Base-by-base conservation (phyloP, 1,140 invertebrate genomes). In the Drosophila dunni region DNA sequence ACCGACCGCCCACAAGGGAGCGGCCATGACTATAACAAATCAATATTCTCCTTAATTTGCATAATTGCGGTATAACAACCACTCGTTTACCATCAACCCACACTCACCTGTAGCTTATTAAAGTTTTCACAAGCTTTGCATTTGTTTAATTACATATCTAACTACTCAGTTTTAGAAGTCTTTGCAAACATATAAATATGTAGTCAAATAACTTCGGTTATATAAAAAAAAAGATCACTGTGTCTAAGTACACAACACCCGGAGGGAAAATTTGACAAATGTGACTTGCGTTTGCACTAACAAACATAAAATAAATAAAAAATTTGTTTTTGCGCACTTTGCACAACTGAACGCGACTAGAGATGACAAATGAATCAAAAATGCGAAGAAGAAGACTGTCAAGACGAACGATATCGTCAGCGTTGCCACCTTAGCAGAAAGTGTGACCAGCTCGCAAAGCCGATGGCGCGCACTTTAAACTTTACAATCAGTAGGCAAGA, bases 311-410 rank as follows among this genome's bases (percentile, higher is more conserved):
- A 58, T 50, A 75, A 61, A 70, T 57, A 64, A 51, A 38, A 2
- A 51, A 50, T 33, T 53, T 45, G 58, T 70, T 69, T 75, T 70
- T 75, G 66, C 72, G 72, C 72, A 75, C 72, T 75, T 75, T 70
- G 58, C 72, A 73, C 46, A 68, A 60, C 56, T 57, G 11, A 70
- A 63, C 58, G 58, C 66, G 72, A 70, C 66, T 74, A 75, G 72
- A 58, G 51, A 69, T 64, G 68, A 36, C 11, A 45, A 20, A 36
- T 40, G 34, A 7, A 11, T 11, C 10, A 40, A 5, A 40, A 40
- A 40, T 11, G 33, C 24, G 24, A 46, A 29, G 24, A 29, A 11
- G 7, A 50, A 11, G 9, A 8, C 24, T 33, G 1, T 50, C 29
- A 33, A 9, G 2, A 29, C 4, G 4, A 38, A 38, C 7, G 36